Evolutionary conservation across 2,113 vertebrate species (phyloP).

Genomic region (Hippolais icterina): DNA sequence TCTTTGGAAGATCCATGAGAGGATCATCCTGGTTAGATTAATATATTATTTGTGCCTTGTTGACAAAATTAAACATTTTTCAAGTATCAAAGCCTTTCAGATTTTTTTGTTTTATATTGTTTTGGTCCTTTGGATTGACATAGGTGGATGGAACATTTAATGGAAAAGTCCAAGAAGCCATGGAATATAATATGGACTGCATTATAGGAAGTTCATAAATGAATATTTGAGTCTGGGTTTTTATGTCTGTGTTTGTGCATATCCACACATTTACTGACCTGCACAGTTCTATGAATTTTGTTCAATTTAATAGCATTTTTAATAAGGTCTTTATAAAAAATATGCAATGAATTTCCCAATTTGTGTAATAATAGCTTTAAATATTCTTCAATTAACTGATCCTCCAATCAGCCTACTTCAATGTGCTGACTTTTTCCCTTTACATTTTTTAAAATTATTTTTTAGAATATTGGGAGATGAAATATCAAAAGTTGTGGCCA

Average conservation of each 20-base stretch:
- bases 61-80: not conserved
- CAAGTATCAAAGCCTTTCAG: not conserved
- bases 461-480: not conserved
- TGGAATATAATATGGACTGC: not conserved
- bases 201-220: not conserved
- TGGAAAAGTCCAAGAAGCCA: not conserved
- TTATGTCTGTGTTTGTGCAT: not conserved
- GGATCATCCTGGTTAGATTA: not conserved
- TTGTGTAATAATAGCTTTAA: not conserved
- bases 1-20: slow-evolving; percentile 15
- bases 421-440: not conserved
- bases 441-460: not conserved
- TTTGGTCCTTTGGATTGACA: not conserved
- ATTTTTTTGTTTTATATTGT: not conserved
- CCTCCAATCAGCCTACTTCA: not conserved
- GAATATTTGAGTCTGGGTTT: not conserved
- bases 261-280: not conserved
- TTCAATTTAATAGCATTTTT: not conserved
- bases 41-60: slow-evolving; percentile 9
- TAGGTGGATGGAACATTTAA: not conserved
- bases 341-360: not conserved
- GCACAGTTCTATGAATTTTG: not conserved
- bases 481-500: not conserved
- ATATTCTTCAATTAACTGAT: not conserved
- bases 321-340: not conserved